A percentile compares a stretch with the other conserved stretches of the same genome.
Conservation (phyloP, 37 sponge, comb jelly and placozoan species). For the Hexactinellida sp. region DNA sequence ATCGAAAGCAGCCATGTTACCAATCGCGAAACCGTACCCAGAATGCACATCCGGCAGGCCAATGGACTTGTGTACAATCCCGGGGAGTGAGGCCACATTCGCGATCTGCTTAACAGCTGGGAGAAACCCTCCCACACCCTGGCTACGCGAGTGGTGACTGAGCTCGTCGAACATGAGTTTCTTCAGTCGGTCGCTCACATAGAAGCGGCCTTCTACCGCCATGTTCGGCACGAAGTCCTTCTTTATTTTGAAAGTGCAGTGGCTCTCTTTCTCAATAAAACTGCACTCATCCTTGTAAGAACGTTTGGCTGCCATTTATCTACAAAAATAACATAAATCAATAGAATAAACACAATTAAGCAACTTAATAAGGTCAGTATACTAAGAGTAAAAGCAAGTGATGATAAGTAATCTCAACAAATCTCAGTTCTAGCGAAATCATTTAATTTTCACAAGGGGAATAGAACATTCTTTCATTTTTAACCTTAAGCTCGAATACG, state of each 20-base stretch:
- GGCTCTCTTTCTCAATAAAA: conserved; percentile 56
- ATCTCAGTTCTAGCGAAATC: too few relatives aligned
- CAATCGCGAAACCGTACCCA: conserved; percentile 97
- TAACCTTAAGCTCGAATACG: neutral
- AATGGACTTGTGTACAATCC: conserved; percentile 86
- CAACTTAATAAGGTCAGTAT: too few relatives aligned
- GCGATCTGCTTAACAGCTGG: conserved; percentile 96
- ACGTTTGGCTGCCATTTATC: conserved; percentile 15
- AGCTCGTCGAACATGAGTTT: conserved; percentile 89
- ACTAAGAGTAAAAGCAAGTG: too few relatives aligned
- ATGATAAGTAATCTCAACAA: too few relatives aligned
- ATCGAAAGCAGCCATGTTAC: conserved; percentile 98
- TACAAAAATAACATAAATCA: too few relatives aligned
- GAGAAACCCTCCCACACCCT: conserved; percentile 92
- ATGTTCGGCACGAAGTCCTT: conserved; percentile 97
- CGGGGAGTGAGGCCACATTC: conserved; percentile 92
- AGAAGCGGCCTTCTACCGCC: conserved; percentile 97
- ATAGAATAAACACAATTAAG: too few relatives aligned
- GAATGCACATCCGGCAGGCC: conserved; percentile 95
- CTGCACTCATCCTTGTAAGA: conserved; percentile 69
- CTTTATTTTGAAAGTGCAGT: conserved; percentile 65
- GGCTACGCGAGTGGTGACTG: conserved; percentile 46
- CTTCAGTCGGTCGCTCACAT: conserved; percentile 69
- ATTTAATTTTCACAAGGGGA: conserved; percentile 1
- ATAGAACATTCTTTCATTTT: neutral